Evolutionary conservation across 2,797 vertebrate species (phyloP), one percentile per base, ranked within the genome.

Genomic region (Epinephelus awoara): DNA sequence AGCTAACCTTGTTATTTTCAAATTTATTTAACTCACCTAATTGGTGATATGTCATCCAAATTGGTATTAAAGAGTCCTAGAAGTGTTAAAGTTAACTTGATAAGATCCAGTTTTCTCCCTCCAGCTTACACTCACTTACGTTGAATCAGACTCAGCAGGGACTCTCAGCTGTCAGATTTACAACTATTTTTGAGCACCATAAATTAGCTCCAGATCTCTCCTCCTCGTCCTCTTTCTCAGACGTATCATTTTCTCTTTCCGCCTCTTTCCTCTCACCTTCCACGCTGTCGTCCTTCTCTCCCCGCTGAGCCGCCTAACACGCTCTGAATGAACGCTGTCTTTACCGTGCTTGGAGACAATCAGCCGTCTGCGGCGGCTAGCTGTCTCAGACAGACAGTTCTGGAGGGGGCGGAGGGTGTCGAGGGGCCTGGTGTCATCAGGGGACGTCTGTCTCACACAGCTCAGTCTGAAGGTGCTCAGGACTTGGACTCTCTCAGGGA

Each of bases 261-360:
- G 25, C 29, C 23, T 64, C 29, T 25, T 11, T 44, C n/a, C 23
- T 17, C 52, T 14, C 18, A 75, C 61, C 13, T n/a, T 56, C 19
- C 14, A 46, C 68, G 40, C 64, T 54, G 3, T 67, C 56, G 80
- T 59, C 23, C 52, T 46, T 18, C 13, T 65, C 29, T 72, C 73
- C 73, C 84, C 0, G 56, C 75, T 73, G 77, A 77, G 75, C 77
- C 18, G 10, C 63, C 75, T 87, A 75, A 63, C 77, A 68, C 76
- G 65, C 66, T 85, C 70, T 77, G 75, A 83, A 86, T 72, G 90
- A 89, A 89, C 23, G 52, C 69, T 79, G 88, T 83, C 88, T 84
- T 83, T 55, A 52, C 84, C 21, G 82, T 74, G 75, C 72, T 58
- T 69, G 69, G 68, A 85, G 87, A 84, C 90, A 84, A 92, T 93